Evolutionary conservation across 2,113 vertebrate genomes (phyloP), one percentile per base, ranked within the genome.

Genomic region (Cyanoliseus patagonus): DNA sequence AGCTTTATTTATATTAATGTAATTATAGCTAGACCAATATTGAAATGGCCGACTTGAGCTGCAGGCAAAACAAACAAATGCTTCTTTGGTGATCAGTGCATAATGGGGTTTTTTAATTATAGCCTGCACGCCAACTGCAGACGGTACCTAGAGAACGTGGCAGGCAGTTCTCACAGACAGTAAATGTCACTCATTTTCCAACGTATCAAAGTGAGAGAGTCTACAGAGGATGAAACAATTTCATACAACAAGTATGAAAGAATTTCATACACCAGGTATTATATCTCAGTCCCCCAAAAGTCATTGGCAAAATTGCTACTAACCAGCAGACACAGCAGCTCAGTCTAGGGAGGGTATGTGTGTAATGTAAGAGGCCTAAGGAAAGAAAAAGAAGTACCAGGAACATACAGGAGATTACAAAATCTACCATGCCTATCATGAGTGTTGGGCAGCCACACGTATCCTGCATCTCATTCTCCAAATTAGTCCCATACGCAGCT

Each of bases 61-160:
- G 64, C 47, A 93, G 83, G 90, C 68, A 90, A 74, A 91, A 95
- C 55, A 86, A 96, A 88, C 52, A 84, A 96, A 93, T 61, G 51
- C 18, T 82, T 89, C 82, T 93, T 83, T 66, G 55, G 63, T 92
- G 86, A 86, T 91, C 68, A 70, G 51, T 51, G 44, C 87, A 91
- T 83, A 57, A 62, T 51, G 66, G 6, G 2, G 24, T 49, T 57
- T 86, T 91, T 87, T 77, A 94, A 95, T 94, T 94, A 86, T 4
- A 95, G 72, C 27, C 83, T 92, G 51, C 57, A 64, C 33, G 6
- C 35, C 84, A 41, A 57, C 42, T 91, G 52, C 61, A 82, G 64
- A 88, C 55, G 27, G 76, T 88, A 78, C 62, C 31, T 62, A 57
- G 74, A 64, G 75, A 92, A 92, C 0, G 3, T 72, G 70, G 30